Evolutionary conservation across 1,140 invertebrate species (phyloP).

Genomic region (Brachionus rubens): DNA sequence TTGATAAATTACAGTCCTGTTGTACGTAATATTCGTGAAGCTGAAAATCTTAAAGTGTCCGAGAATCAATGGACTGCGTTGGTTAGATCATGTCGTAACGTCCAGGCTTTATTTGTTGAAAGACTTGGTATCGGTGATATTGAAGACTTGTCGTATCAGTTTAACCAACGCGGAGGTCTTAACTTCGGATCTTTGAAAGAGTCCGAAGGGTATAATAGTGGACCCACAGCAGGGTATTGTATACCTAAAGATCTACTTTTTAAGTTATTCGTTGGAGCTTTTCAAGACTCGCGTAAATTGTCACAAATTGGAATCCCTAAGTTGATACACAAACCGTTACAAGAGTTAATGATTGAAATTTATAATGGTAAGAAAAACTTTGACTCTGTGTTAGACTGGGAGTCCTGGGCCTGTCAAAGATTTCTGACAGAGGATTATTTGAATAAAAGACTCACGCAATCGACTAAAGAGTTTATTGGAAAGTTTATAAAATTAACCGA

Average conservation of each 20-base stretch:
- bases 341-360: not conserved
- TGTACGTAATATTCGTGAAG: not conserved
- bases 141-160: conserved; percentile 16
- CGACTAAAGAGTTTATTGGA: not conserved
- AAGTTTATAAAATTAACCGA: not conserved
- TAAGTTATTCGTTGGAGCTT: not conserved
- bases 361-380: not conserved
- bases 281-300: conserved; percentile 5
- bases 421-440: not conserved
- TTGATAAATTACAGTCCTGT: conserved; percentile 3
- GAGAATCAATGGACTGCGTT: conserved; percentile 17
- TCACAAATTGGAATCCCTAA: not conserved
- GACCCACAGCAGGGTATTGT: conserved; percentile 11
- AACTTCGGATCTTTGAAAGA: not conserved
- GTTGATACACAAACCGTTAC: not conserved
- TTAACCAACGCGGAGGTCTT: not conserved
- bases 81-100: conserved; percentile 7
- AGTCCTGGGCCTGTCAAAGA: not conserved
- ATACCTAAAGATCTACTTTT: not conserved
- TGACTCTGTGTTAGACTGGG: not conserved
- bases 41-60: not conserved
- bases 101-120: conserved; percentile 23
- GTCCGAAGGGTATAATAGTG: conserved; percentile 7
- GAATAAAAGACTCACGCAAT: not conserved
- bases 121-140: conserved; percentile 22